Evolutionary conservation across 2,797 vertebrate species (phyloP).

Genomic region (Taeniopygia guttata): DNA sequence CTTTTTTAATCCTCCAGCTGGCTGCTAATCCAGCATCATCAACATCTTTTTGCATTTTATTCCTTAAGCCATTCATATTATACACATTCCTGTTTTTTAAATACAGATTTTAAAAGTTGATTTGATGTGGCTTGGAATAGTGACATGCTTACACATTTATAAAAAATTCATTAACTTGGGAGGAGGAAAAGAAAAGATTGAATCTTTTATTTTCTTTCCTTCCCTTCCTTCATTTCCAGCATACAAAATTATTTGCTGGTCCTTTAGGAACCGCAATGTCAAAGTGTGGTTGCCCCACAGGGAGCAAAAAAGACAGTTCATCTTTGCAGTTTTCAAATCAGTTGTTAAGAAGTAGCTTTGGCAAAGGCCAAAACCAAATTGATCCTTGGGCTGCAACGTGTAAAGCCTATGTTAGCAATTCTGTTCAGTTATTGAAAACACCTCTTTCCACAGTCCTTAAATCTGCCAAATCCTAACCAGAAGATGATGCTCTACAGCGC

Average conservation of each 20-base stretch:
- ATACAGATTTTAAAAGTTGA: conserved; percentile 60
- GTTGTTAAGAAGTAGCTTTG: conserved; percentile 47
- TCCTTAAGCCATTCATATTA: conserved; percentile 53
- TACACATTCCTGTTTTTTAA: conserved; percentile 63
- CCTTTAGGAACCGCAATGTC: conserved; percentile 66
- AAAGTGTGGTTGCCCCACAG: conserved; percentile 59
- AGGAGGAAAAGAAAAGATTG: conserved; percentile 24
- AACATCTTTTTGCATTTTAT: conserved; percentile 59
- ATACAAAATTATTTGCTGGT: conserved; percentile 59
- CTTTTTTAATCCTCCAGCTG: conserved; percentile 43
- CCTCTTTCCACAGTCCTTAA: conserved; percentile 15
- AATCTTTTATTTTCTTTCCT: conserved; percentile 25
- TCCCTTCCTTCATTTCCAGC: conserved; percentile 47
- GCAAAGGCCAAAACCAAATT: conserved; percentile 45
- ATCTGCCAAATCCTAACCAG: conserved; percentile 37
- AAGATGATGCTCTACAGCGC: background rate
- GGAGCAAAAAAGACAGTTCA: conserved; percentile 72
- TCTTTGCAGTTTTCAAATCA: conserved; percentile 38
- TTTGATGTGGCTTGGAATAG: conserved; percentile 71
- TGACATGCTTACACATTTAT: conserved; percentile 61
- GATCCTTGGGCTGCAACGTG: background rate
- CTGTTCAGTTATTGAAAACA: background rate
- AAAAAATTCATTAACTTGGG: conserved; percentile 53
- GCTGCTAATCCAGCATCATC: conserved; percentile 29
- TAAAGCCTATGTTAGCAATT: conserved; percentile 14